Evolutionary conservation across 2,113 vertebrate genomes (phyloP), one percentile per base, ranked within the genome.

Genomic region (Peucedramus taeniatus): DNA sequence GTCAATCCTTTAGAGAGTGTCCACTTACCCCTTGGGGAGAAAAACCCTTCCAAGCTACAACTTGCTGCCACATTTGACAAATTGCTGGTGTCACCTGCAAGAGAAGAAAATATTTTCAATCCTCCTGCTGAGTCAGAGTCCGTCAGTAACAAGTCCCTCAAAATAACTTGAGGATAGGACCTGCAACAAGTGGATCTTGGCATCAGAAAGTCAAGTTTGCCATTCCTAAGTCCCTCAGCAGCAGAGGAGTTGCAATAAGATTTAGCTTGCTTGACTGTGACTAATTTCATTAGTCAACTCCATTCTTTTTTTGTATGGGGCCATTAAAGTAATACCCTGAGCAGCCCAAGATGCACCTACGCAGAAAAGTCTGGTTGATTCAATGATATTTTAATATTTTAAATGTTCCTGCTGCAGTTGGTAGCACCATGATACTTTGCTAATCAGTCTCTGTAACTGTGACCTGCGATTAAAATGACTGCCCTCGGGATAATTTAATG

Each of bases 1-100:
- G 79, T 96, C 91, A 96, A 56, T 78, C 91, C 95, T 93, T 96
- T 56, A 94, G 89, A 95, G 75, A 97, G 68, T 90, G 82, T 75
- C 68, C 87, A 54, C 93, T 97, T 97, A 93, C 87, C 90, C 75
- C 78, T 49, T 80, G 37, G 88, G 64, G 92, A 91, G 60, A 61
- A 87, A 91, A 87, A 66, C 42, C 54, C 56, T 82, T 84, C 65
- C n/a, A 39, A 70, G 45, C 42, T 65, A 49, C 31, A 87, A 28
- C 39, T 95, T 0, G 2, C 61, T 26, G 47, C 69, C 40, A 13
- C 6, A 2, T 90, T 80, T 95, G 90, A 80, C 84, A 80, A 77
- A 69, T 72, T 0, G 0, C 39, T 79, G 49, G 31, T 54, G 83
- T 83, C 90, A 94, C 95, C 96, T 97, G 91, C 78, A 77, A 93